Percentiles rank a stretch among this genome's conserved stretches.
phyloP scores from a whole-genome alignment of 2,888 invertebrate genomes.

The Megaustenia siamemsis region DNA sequence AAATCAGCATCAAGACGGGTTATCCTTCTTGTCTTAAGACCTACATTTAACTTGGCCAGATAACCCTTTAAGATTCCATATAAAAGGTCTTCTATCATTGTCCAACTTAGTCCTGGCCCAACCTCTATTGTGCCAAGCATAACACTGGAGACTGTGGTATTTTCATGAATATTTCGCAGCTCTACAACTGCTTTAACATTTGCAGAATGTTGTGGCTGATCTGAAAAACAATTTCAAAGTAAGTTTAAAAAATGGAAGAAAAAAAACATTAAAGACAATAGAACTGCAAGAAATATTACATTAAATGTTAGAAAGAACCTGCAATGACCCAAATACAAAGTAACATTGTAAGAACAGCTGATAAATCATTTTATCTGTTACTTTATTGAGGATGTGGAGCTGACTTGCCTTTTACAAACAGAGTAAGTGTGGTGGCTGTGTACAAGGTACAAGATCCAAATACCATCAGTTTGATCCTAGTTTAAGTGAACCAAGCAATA shows the following conservation, averaged over 20 bases:
- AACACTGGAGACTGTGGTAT: constrained; percentile 52
- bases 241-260: not conserved
- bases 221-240: constrained; percentile 42
- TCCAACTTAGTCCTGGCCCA: constrained; percentile 55
- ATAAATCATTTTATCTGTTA: no score
- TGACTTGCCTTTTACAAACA: no score
- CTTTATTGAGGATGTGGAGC: no score
- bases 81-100: constrained; percentile 68
- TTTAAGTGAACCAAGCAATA: no score
- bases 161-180: constrained; percentile 54
- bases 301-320: no score
- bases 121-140: constrained; percentile 51
- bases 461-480: no score
- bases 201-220: constrained; percentile 28
- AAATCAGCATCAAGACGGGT: constrained; percentile 68
- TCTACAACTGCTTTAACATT: constrained; percentile 53
- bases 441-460: no score
- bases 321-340: no score
- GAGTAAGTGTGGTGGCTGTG: no score
- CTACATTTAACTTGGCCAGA: constrained; percentile 69
- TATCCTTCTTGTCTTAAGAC: constrained; percentile 73
- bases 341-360: no score
- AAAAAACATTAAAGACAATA: not conserved
- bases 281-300: not conserved
- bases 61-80: constrained; percentile 65